phyloP scores from a whole-genome alignment of 2,113 vertebrate genomes.

The Paraplagusia blochii region DNA sequence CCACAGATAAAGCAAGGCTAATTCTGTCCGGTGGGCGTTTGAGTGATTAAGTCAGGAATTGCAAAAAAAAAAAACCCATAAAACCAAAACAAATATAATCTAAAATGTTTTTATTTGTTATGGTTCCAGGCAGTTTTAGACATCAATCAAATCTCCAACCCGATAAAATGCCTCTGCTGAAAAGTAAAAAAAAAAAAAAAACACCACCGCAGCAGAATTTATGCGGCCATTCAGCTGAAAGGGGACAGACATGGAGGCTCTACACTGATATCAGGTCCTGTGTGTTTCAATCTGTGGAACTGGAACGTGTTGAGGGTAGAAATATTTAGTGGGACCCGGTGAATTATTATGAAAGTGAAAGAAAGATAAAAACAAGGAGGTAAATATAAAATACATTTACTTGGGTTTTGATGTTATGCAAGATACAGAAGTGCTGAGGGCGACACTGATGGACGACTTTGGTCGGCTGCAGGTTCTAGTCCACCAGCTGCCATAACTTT shows the following conservation, averaged over 20 bases:
- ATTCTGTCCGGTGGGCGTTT: constrained; percentile 15
- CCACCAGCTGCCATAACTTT: too few species aligned
- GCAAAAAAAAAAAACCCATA: neutral
- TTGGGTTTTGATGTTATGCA: too few species aligned
- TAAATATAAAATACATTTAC: too few species aligned
- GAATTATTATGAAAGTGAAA: too few species aligned
- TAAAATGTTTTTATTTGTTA: neutral
- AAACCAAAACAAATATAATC: neutral
- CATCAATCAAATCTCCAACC: neutral
- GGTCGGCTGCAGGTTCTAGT: too few species aligned
- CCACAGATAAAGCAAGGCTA: neutral
- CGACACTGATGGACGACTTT: too few species aligned
- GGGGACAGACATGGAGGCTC: neutral
- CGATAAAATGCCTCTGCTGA: neutral
- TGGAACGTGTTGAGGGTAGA: neutral
- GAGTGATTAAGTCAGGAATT: neutral
- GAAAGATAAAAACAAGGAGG: too few species aligned
- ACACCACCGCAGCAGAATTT: neutral
- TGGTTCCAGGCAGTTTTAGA: neutral
- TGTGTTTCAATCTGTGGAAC: neutral
- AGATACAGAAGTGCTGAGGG: too few species aligned
- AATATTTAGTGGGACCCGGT: too few species aligned
- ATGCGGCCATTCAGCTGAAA: neutral
- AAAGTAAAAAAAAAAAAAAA: neutral
- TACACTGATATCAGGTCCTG: neutral